phyloP scores from a whole-genome alignment of 2,888 invertebrate genomes.

The Polymixis lichenea region DNA sequence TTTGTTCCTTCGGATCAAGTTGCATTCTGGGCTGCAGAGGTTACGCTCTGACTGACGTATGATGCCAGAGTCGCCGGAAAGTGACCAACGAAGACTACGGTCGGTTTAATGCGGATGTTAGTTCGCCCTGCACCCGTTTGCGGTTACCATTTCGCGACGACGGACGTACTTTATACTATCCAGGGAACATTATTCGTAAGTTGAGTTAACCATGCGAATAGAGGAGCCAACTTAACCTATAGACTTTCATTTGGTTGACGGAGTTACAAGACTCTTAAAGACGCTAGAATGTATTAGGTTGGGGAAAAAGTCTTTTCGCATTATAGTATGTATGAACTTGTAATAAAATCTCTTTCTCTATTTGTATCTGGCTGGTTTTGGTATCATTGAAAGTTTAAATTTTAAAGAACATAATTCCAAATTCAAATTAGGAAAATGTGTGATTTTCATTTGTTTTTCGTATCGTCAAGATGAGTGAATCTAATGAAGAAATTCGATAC shows the following conservation, averaged over 20 bases:
- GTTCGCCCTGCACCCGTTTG: slow-evolving; percentile 29
- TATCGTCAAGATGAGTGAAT: too few relatives aligned
- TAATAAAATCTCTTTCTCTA: too few relatives aligned
- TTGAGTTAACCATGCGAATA: slow-evolving; percentile 3
- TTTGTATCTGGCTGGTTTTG: too few relatives aligned
- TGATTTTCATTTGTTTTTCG: too few relatives aligned
- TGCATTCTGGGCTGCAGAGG: slow-evolving; percentile 71
- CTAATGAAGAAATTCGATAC: too few relatives aligned
- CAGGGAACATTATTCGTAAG: slow-evolving; percentile 1
- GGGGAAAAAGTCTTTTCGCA: too few relatives aligned
- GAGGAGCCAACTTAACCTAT: slow-evolving; percentile 1
- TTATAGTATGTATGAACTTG: too few relatives aligned
- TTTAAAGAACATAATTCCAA: too few relatives aligned
- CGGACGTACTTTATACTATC: neutral
- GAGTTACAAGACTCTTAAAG: neutral
- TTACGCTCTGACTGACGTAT: slow-evolving; percentile 63
- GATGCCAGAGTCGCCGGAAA: slow-evolving; percentile 68
- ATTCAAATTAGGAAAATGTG: too few relatives aligned
- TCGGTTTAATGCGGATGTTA: slow-evolving; percentile 59
- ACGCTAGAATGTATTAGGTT: slow-evolving; percentile 7
- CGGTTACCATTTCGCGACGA: slow-evolving; percentile 29
- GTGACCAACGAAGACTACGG: slow-evolving; percentile 47
- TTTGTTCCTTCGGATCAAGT: slow-evolving; percentile 73
- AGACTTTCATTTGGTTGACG: neutral
- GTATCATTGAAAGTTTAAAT: too few relatives aligned